Base-by-base conservation (phyloP, 2,888 invertebrate genomes). In the Catocala nupta region DNA sequence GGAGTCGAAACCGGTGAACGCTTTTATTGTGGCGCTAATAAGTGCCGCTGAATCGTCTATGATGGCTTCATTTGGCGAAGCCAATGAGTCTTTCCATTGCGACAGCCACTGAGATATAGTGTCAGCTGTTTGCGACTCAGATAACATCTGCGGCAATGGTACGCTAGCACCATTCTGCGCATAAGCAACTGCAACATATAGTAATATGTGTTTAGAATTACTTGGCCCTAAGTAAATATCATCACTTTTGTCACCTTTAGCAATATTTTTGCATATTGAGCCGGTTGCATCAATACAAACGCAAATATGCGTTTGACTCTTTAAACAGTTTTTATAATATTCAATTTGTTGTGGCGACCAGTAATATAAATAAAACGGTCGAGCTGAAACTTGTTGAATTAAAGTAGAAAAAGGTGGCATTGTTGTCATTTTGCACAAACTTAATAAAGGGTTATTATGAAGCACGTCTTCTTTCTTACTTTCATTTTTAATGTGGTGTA, bases 31-130 rank as follows among this genome's bases (percentile, higher is more conserved):
- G 25, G 55, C 55, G 11, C 33, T 45, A 45, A 55, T 45, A 5
- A 55, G 25, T 16, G 55, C 55, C 11, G 55, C 55, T 25, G 55
- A 55, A 45, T 55, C 55, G 44, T 55, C 55, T 11, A 25, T 45
- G 11, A 55, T 25, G 7, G 45, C 45, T 55, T 55, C 55, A 55
- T 55, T 55, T 16, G 55, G 55, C 33, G 45, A 25, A 25, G 25
- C 25, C 25, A 25, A 3, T 25, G 33, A n/a, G 42, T 42, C 43
- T 42, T 13, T 54, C 53, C 53, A 54, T 13, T 12, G 25, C 25
- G 39, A 36, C n/a, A 54, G 13, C 43, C 43, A 54, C n/a, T 39
- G 11, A 43, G 43, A 7, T 42, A 54, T 54, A 12, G 11, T 54
- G n/a, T 54, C 53, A 43, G 43, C 42, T 8, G 53, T 54, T 43